These are phyloP conservation scores for Heliconius charithonia DNA, from an alignment of 2,888 invertebrate genomes.

Conservation along the genomic window DNA sequence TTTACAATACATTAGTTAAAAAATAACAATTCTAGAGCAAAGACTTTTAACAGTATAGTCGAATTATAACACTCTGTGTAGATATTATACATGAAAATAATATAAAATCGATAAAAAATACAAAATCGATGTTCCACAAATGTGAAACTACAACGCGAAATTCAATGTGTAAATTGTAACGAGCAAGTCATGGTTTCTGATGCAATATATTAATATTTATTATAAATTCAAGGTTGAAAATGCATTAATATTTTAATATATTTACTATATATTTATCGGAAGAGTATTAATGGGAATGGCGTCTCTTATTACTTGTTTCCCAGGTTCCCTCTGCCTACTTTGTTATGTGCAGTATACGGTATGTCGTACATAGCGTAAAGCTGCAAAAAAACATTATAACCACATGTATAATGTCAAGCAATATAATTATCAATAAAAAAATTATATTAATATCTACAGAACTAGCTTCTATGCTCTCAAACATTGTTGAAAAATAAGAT, in stretches of 20 bases:
- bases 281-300: background rate
- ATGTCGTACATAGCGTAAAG: too few relatives aligned
- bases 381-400: too few relatives aligned
- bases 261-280: background rate
- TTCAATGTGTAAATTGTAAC: slow-evolving; percentile 4
- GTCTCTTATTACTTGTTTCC: background rate
- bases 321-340: too few relatives aligned
- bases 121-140: slow-evolving; percentile 7
- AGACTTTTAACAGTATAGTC: background rate
- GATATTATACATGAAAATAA: too few relatives aligned
- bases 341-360: too few relatives aligned
- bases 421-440: background rate
- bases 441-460: background rate
- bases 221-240: slow-evolving; percentile 6
- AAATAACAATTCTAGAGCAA: background rate
- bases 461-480: background rate
- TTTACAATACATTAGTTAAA: background rate
- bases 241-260: slow-evolving; percentile 4
- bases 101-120: background rate
- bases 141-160: background rate
- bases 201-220: slow-evolving; percentile 27
- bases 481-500: background rate
- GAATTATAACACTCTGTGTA: background rate
- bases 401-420: background rate
- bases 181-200: slow-evolving; percentile 31